phyloP scores from a whole-genome alignment of 2,113 vertebrate species.

The Haemorhous mexicanus region DNA sequence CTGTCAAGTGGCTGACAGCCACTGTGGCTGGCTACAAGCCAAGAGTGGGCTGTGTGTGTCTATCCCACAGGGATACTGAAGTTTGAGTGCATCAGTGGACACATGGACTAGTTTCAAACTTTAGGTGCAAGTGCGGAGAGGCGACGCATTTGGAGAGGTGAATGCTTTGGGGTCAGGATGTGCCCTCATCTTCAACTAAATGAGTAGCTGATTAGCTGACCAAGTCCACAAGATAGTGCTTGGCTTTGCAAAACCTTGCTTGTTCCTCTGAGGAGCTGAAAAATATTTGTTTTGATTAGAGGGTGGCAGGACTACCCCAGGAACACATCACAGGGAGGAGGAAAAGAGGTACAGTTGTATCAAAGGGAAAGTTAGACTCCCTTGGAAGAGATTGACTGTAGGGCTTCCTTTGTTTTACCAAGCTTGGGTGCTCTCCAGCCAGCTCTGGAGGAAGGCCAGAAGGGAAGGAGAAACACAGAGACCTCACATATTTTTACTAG shows the following conservation, averaged over 20 bases:
- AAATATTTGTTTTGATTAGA: background rate
- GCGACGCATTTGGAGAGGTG: background rate
- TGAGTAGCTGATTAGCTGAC: background rate
- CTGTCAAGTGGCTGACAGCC: background rate
- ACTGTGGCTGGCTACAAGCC: background rate
- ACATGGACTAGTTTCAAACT: background rate
- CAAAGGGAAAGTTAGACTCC: background rate
- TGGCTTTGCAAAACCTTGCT: background rate
- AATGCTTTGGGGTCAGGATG: fast-evolving
- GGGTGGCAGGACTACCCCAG: background rate
- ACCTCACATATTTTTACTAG: background rate
- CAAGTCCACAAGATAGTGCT: background rate
- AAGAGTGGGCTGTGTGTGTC: background rate
- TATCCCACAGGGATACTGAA: fast-evolving
- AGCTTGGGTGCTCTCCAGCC: background rate
- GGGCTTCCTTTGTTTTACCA: background rate
- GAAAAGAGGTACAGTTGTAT: background rate
- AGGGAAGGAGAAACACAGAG: background rate
- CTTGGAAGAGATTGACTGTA: background rate
- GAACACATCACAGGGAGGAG: background rate
- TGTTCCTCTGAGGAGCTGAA: background rate
- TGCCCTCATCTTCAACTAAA: background rate
- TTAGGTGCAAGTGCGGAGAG: background rate
- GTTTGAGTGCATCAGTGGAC: background rate
- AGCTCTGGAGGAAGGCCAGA: background rate